Evolutionary conservation across 2,888 invertebrate species (phyloP).

Genomic region (Temnothorax unifasciatus): DNA sequence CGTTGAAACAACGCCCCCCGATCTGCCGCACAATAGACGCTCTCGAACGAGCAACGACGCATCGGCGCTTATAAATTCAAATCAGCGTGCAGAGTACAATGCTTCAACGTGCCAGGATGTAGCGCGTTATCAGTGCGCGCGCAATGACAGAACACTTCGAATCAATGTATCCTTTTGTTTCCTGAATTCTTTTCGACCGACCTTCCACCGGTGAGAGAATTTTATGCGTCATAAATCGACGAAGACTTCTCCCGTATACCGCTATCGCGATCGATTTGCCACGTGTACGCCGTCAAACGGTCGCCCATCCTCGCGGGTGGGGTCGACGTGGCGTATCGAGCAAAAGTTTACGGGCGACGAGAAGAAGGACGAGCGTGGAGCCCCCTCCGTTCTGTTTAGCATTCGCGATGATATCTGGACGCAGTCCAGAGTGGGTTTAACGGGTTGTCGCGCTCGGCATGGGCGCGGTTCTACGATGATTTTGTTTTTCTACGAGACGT

Average conservation of each 20-base stretch:
- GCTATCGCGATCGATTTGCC: slow-evolving; percentile 74
- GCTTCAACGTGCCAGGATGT: slow-evolving; percentile 38
- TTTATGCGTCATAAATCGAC: slow-evolving; percentile 74
- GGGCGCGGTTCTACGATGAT: slow-evolving; percentile 80
- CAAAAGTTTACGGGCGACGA: slow-evolving; percentile 57
- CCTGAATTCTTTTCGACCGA: slow-evolving; percentile 18
- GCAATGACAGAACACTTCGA: slow-evolving; percentile 57
- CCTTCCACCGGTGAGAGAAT: slow-evolving; percentile 38
- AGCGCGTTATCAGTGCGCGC: slow-evolving; percentile 60
- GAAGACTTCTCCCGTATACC: slow-evolving; percentile 68
- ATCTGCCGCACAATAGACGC: slow-evolving; percentile 35
- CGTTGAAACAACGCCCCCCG: slow-evolving; percentile 29
- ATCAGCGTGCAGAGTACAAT: slow-evolving; percentile 59
- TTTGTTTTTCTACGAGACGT: slow-evolving; percentile 62
- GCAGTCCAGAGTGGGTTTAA: slow-evolving; percentile 81
- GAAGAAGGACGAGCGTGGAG: slow-evolving; percentile 60
- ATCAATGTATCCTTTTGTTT: slow-evolving; percentile 50
- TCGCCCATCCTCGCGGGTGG: slow-evolving; percentile 41
- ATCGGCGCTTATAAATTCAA: slow-evolving; percentile 70
- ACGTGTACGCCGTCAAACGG: slow-evolving; percentile 44
- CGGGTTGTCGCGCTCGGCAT: slow-evolving; percentile 80
- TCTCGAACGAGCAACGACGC: slow-evolving; percentile 40
- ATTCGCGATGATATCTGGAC: slow-evolving; percentile 84
- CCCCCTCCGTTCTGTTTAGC: slow-evolving; percentile 82
- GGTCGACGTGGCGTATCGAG: slow-evolving; percentile 45